Percentiles rank a stretch among this genome's conserved stretches.
These are phyloP conservation scores for Sceloporus tristichus DNA, from an alignment of 2,113 vertebrate species.

Conservation along the genomic window DNA sequence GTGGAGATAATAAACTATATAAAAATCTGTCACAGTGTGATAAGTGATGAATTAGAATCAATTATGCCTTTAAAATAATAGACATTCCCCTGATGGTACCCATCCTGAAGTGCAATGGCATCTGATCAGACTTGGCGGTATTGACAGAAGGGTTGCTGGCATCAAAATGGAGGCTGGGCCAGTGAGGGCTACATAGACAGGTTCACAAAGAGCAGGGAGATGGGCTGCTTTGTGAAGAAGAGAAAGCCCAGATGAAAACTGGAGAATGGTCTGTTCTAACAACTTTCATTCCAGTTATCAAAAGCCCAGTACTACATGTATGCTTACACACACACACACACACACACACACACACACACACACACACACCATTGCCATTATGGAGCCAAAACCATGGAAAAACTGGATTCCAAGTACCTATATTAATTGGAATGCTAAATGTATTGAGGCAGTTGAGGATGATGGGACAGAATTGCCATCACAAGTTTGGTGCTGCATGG, in stretches of 20 bases:
- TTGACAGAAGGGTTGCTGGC: constrained; percentile 31
- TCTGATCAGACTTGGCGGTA: constrained; percentile 57
- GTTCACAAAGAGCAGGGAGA: neutral
- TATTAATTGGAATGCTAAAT: no score
- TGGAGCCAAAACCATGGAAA: no score
- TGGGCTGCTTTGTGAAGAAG: neutral
- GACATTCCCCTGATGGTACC: constrained; percentile 58
- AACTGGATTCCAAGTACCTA: no score
- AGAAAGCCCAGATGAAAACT: neutral
- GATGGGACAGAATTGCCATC: no score
- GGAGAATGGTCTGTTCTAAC: neutral
- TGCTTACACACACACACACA: neutral
- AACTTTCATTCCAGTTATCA: neutral
- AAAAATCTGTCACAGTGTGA: constrained; percentile 79
- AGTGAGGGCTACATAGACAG: accelerated
- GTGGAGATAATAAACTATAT: constrained; percentile 81
- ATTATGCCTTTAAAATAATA: constrained; percentile 85
- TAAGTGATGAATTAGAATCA: constrained; percentile 86
- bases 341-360: neutral
- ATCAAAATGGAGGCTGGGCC: neutral
- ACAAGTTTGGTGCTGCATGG: no score
- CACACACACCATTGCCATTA: no score
- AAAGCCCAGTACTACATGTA: accelerated
- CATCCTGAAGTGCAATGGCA: constrained; percentile 57
- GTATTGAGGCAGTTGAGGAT: no score